phyloP scores from a whole-genome alignment of 2,113 vertebrate genomes.

The Thomomys bottae region DNA sequence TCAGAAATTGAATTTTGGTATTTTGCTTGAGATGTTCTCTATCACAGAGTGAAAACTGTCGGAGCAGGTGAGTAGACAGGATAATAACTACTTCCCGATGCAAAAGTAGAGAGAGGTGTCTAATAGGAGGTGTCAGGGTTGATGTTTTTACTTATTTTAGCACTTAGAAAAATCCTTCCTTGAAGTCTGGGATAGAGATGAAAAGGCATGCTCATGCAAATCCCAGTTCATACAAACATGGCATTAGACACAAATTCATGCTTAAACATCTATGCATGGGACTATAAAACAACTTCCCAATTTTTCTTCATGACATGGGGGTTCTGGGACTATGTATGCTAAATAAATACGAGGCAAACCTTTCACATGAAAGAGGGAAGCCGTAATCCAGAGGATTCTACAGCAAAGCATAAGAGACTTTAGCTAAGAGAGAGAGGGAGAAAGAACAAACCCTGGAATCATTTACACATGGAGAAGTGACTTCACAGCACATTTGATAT shows the following conservation, averaged over 20 bases:
- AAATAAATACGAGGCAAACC: neutral
- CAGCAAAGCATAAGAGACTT: neutral
- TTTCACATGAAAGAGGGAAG: neutral
- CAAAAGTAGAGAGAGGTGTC: neutral
- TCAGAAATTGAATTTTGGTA: neutral
- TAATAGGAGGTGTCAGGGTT: neutral
- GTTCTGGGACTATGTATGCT: neutral
- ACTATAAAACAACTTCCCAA: constrained; percentile 1
- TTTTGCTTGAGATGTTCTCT: constrained; percentile 31
- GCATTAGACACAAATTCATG: neutral
- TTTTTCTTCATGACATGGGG: neutral
- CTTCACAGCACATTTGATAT: neutral
- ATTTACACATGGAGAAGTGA: neutral
- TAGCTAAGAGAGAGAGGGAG: rapidly evolving
- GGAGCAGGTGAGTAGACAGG: neutral
- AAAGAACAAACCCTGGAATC: neutral
- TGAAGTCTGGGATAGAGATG: constrained; percentile 14
- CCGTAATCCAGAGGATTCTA: neutral
- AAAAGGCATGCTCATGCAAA: constrained; percentile 20
- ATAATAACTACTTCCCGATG: neutral
- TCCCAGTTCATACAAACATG: neutral
- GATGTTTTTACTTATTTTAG: constrained; percentile 11
- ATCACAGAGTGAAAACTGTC: neutral
- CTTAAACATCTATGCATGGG: neutral
- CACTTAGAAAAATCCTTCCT: neutral